Base-by-base conservation (phyloP, 2,113 vertebrate genomes). In the Lathamus discolor region DNA sequence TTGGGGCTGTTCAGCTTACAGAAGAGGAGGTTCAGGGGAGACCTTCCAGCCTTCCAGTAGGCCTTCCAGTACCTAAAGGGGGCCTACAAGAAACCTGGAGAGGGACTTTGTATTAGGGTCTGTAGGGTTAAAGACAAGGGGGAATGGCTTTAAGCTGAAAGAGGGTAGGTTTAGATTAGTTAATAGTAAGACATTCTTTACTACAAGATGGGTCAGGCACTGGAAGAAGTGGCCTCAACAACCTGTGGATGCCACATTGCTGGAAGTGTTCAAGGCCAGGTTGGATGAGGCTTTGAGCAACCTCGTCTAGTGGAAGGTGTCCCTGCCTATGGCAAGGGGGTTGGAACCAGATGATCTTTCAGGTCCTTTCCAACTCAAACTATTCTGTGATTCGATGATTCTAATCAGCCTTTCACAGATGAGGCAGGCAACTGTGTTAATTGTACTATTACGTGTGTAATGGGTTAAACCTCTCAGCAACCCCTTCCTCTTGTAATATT, bases 391-490 rank as follows among this genome's bases (percentile, higher is more conserved):
- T 57, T 57, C 31, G 33, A 57, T n/a, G 55, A n/a, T n/a, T 59
- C 55, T 59, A n/a, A 86, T 87, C 75, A 96, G 69, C 77, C 91
- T 96, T 96, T 96, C 91, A 95, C 83, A 89, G 95, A 95, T 95
- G 92, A 79, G 12, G 12, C 82, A 96, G 83, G 37, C 37, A 79
- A 72, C 80, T 95, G 67, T 96, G 85, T 87, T 97, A 91, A 90
- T 80, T 96, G 48, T 77, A 63, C 95, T 95, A 88, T 97, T 96
- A 95, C 96, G 74, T 94, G 87, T 84, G 75, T 93, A 91, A 88
- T 77, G 83, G 87, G 83, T 97, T 98, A 97, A 97, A 97, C n/a
- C 63, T 92, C 94, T 96, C 64, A 22, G 37, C 86, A 96, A 91
- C 37, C 22, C 69, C 68, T 57, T 89, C 52, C 17, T 92, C 31